Evolutionary conservation across 2,888 invertebrate species (phyloP), one percentile per base, ranked within the genome.

Genomic region (Rugalucina vietnamica): DNA sequence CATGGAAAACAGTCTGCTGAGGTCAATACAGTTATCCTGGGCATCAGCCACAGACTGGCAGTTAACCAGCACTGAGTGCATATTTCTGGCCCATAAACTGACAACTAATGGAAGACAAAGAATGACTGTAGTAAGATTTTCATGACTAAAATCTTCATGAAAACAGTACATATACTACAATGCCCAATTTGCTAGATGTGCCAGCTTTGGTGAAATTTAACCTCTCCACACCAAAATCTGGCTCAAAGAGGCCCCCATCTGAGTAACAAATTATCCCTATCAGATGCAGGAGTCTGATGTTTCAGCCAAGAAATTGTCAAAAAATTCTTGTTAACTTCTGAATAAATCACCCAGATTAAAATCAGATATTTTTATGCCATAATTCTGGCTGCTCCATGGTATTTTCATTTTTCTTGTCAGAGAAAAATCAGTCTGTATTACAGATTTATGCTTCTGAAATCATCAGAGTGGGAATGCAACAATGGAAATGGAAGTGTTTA

Each of bases 291-390:
- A 39, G 14, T 8, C 18, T 14, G 70, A 12, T 34, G 70, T 70
- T 70, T 21, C 21, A 69, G 70, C 77, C 77, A 49, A 49, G 49
- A 70, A 77, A 37, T 77, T 77, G 77, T 77, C 77, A 77, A 77
- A 77, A 39, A 24, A 70, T 36, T 70, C 65, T 65, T 65, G 65
- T 65, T 65, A 65, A 65, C 24, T 65, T 65, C 65, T 65, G 21
- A 34, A 65, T 65, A 65, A 65, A 65, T 65, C 65, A 65, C 65
- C 34, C 4, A 65, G 65, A 65, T 65, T 65, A 65, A 65, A 65
- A 65, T 65, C 65, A 65, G 65, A 65, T 65, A 65, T 65, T 65
- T 65, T 65, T 65, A 65, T 65, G 65, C 65, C 65, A 65, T 65
- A 65, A n/a, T 65, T 65, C 65, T 65, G 65, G 65, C 65, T 65